Percentiles rank a stretch among this genome's conserved stretches.
These are phyloP conservation scores for Dissostichus mawsoni DNA, from an alignment of 2,113 vertebrate genomes.

Conservation along the genomic window DNA sequence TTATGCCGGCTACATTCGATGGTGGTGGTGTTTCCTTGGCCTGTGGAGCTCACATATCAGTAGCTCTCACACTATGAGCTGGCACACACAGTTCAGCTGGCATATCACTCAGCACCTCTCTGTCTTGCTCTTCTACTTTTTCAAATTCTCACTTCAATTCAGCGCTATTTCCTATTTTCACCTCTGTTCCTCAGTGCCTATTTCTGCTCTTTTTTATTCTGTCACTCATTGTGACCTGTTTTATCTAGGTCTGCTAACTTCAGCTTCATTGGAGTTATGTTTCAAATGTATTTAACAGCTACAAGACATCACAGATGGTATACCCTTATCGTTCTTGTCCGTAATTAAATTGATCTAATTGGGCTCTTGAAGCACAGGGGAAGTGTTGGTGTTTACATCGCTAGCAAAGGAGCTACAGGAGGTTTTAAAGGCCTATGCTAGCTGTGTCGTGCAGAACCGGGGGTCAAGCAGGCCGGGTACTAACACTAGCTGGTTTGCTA, in stretches of 20 bases:
- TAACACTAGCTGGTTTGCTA: too few species aligned
- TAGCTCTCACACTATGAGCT: slow-evolving; percentile 49
- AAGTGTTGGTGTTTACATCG: too few species aligned
- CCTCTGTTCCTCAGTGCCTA: background rate
- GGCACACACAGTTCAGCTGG: slow-evolving; percentile 51
- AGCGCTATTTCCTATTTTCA: background rate
- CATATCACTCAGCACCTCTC: slow-evolving; percentile 54
- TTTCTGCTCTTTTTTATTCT: background rate
- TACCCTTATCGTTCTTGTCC: background rate
- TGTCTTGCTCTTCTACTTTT: slow-evolving; percentile 11
- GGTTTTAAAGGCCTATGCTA: too few species aligned
- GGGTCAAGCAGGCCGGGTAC: too few species aligned
- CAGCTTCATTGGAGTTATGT: background rate
- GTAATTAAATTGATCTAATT: background rate
- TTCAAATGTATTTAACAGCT: background rate
- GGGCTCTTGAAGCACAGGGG: too few species aligned
- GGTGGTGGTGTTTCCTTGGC: background rate
- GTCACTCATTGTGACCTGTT: background rate
- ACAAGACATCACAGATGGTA: background rate
- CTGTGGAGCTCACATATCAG: slow-evolving; percentile 38
- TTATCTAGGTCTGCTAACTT: background rate
- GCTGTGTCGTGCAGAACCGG: too few species aligned
- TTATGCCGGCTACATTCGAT: background rate
- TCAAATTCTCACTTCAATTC: slow-evolving; percentile 3
- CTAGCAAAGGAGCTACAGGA: too few species aligned